A percentile compares a stretch with the other conserved stretches of the same genome.
These are phyloP conservation scores for Oxyteleia sp. DNA, from an alignment of 2,888 invertebrate genomes.

Conservation along the genomic window DNA sequence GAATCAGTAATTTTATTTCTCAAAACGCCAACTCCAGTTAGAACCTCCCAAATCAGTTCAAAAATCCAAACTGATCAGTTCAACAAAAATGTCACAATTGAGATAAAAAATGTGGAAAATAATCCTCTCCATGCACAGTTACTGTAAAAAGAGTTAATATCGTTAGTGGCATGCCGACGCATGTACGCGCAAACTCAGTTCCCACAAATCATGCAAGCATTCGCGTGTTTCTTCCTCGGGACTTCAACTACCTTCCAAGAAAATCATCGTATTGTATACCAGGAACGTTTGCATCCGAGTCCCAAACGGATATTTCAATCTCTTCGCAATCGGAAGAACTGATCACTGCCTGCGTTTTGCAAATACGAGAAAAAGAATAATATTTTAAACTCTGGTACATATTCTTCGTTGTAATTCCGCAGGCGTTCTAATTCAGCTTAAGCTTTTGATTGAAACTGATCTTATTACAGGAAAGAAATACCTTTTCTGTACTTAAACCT, in stretches of 20 bases:
- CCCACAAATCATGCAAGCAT: constrained; percentile 39
- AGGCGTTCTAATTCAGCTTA: not conserved
- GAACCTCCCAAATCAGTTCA: too few relatives aligned
- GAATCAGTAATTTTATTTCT: too few relatives aligned
- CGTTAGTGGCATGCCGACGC: constrained; percentile 48
- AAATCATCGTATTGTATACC: constrained; percentile 94
- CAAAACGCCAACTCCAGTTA: too few relatives aligned
- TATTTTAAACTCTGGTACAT: not conserved
- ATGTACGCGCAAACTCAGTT: constrained; percentile 25
- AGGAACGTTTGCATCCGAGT: constrained; percentile 94
- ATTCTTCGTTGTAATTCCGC: too few relatives aligned
- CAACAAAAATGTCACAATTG: too few relatives aligned
- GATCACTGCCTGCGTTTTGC: constrained; percentile 91
- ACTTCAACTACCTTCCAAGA: constrained; percentile 92
- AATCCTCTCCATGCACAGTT: constrained; percentile 48
- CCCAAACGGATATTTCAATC: constrained; percentile 93
- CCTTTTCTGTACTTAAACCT: too few relatives aligned
- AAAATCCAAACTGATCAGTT: too few relatives aligned
- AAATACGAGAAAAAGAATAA: constrained; percentile 54
- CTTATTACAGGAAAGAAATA: too few relatives aligned
- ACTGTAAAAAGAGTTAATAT: constrained; percentile 35
- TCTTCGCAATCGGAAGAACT: constrained; percentile 92
- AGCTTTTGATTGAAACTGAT: not conserved
- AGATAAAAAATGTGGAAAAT: too few relatives aligned
- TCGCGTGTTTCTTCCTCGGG: constrained; percentile 63